phyloP scores from a whole-genome alignment of 2,888 invertebrate species.

The Parochlus steinenii region DNA sequence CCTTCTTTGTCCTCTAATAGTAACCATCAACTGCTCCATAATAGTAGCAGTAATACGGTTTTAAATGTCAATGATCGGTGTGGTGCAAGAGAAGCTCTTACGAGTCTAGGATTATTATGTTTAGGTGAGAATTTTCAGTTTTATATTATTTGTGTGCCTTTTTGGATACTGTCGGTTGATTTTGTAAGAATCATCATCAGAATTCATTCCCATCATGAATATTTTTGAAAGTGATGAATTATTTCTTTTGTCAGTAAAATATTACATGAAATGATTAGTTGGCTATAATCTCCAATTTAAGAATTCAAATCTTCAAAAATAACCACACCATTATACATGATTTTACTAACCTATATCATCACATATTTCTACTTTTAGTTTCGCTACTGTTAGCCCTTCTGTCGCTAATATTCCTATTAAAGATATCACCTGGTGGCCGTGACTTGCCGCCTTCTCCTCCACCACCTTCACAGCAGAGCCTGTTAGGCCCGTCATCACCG shows the following conservation, averaged over 20 bases:
- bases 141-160: too few relatives aligned
- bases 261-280: too few relatives aligned
- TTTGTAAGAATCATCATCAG: too few relatives aligned
- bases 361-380: constrained; percentile 30
- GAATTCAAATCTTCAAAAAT: too few relatives aligned
- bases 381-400: constrained; percentile 68
- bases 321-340: too few relatives aligned
- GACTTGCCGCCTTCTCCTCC: constrained; percentile 25
- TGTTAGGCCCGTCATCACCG: constrained; percentile 33
- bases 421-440: constrained; percentile 51
- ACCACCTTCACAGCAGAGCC: constrained; percentile 4
- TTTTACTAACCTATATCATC: neutral
- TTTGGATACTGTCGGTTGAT: too few relatives aligned
- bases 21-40: constrained; percentile 17
- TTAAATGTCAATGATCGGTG: constrained; percentile 25
- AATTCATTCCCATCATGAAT: too few relatives aligned
- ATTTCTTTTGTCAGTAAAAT: too few relatives aligned
- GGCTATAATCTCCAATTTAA: too few relatives aligned
- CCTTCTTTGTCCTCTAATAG: constrained; percentile 22
- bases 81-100: constrained; percentile 62
- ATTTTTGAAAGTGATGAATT: too few relatives aligned
- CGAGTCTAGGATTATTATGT: constrained; percentile 70
- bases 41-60: constrained; percentile 17
- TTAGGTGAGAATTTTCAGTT: constrained; percentile 29
- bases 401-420: constrained; percentile 68